Evolutionary conservation across 2,888 invertebrate genomes (phyloP).

Genomic region (Pristionchus fissidentatus): DNA sequence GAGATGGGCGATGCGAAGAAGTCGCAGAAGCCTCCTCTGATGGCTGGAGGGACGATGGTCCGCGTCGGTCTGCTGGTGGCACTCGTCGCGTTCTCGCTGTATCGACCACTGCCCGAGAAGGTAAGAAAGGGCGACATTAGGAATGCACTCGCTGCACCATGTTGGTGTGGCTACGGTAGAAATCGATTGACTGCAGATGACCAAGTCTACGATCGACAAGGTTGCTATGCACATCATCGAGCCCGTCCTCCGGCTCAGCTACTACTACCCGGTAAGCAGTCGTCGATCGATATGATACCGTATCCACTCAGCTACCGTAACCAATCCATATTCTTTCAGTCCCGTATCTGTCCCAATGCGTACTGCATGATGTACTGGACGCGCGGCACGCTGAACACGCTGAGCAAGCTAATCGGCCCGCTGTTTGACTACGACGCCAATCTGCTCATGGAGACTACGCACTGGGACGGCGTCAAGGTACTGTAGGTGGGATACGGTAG

Average conservation of each 20-base stretch:
- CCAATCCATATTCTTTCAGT: conserved; percentile 52
- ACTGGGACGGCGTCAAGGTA: conserved; percentile 53
- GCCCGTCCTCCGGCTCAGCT: conserved; percentile 60
- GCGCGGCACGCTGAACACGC: conserved; percentile 55
- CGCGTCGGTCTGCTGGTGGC: conserved; percentile 13
- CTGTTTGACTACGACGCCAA: conserved; percentile 44
- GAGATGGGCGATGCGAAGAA: conserved; percentile 27
- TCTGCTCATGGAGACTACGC: conserved; percentile 48
- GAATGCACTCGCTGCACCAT: background rate
- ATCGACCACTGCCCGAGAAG: conserved; percentile 36
- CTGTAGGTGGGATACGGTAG: background rate
- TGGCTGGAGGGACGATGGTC: conserved; percentile 21
- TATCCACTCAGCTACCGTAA: background rate
- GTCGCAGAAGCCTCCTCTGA: conserved; percentile 1
- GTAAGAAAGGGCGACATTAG: background rate
- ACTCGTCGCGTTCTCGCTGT: background rate
- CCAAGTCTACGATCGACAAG: conserved; percentile 58
- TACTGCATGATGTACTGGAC: conserved; percentile 63
- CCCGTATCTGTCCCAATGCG: conserved; percentile 50
- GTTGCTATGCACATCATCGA: conserved; percentile 65
- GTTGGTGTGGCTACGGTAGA: background rate
- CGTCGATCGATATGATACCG: background rate
- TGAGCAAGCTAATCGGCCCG: conserved; percentile 54
- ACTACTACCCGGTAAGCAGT: conserved; percentile 64
- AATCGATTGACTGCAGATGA: conserved; percentile 47